Percentiles rank a stretch among this genome's conserved stretches.
Conservation (phyloP, 2,888 invertebrate species). For the Sinotaia quadrata region DNA sequence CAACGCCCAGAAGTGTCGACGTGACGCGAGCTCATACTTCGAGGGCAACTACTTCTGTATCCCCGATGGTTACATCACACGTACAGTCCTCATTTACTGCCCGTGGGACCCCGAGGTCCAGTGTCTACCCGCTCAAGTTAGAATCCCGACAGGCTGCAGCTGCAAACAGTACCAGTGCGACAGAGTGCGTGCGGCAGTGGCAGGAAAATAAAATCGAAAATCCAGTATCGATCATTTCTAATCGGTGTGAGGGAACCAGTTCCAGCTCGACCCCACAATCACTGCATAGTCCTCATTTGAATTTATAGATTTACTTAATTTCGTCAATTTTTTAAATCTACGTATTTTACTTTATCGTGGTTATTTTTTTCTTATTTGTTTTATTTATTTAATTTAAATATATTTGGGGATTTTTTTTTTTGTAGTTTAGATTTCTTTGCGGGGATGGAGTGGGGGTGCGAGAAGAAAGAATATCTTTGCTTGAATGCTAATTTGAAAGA, state of each 20-base stretch:
- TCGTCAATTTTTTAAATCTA: no score
- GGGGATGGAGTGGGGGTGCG: no score
- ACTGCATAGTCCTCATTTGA: no score
- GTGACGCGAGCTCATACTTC: constrained; percentile 1
- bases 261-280: no score
- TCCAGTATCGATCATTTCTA: no score
- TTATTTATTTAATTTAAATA: neutral
- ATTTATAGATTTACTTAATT: no score
- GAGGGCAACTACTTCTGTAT: constrained; percentile 32
- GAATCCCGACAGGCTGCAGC: constrained; percentile 36
- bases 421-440: neutral
- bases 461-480: no score
- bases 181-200: constrained; percentile 2
- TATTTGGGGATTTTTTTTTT: neutral
- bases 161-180: constrained; percentile 35
- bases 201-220: neutral
- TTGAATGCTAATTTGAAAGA: no score
- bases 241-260: no score
- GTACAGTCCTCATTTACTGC: constrained; percentile 31
- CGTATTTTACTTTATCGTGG: no score
- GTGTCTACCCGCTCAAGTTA: constrained; percentile 26
- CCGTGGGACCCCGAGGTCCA: constrained; percentile 27
- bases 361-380: neutral
- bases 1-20: constrained; percentile 25
- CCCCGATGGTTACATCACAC: constrained; percentile 32